A percentile compares a stretch with the other conserved stretches of the same genome.
Evolutionary conservation across 2,797 vertebrate genomes (phyloP).

Genomic region (Smutsia gigantea): DNA sequence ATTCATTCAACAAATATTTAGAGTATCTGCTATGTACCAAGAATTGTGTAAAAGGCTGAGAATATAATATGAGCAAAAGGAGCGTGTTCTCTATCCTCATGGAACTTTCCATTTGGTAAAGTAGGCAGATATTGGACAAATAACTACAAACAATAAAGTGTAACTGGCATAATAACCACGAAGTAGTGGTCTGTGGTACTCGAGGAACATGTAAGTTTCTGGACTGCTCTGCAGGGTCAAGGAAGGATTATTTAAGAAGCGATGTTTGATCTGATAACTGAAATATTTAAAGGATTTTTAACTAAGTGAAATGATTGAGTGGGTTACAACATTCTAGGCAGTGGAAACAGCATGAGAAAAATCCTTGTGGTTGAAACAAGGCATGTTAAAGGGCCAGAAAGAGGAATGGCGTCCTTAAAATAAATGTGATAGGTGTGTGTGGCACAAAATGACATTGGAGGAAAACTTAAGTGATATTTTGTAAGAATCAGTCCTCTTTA

Average conservation of each 20-base stretch:
- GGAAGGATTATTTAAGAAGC: neutral
- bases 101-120: neutral
- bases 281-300: neutral
- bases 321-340: neutral
- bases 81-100: neutral
- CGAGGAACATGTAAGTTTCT: neutral
- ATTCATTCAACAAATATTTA: neutral
- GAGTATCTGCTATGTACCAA: neutral
- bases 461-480: neutral
- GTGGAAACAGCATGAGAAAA: neutral
- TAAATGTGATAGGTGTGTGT: neutral
- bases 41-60: neutral
- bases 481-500: neutral
- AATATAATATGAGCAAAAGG: neutral
- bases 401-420: neutral
- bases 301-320: neutral
- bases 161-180: neutral
- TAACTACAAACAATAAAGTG: neutral
- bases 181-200: neutral
- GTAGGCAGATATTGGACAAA: neutral
- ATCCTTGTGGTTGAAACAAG: neutral
- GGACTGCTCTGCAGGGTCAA: neutral
- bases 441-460: neutral
- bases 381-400: neutral
- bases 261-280: neutral